These are phyloP conservation scores for human DNA, from an alignment of 2,113 vertebrate species.

Conservation along the genomic window GRCh38 chr4:107154001-107154500, in stretches of 20 bases:
- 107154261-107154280: constrained; percentile 83
- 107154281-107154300: constrained; percentile 59
- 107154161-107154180: constrained; percentile 58
- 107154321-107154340: constrained; percentile 56
- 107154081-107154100: not conserved
- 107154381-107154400: not conserved
- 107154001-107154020: constrained; percentile 48
- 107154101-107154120: constrained; percentile 45
- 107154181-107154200: constrained; percentile 61
- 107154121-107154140: constrained; percentile 71
- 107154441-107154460: not conserved
- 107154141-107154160: constrained; percentile 69
- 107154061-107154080: constrained; percentile 46
- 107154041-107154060: constrained; percentile 40
- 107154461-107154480: not conserved
- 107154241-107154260: constrained; percentile 76
- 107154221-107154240: constrained; percentile 74
- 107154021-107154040: not conserved
- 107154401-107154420: not conserved
- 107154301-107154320: constrained; percentile 45
- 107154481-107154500: not conserved
- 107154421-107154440: not conserved
- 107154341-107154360: not conserved
- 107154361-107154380: constrained; percentile 11
- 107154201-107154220: constrained; percentile 62